Evolutionary conservation across 2,888 invertebrate species (phyloP).

Genomic region (Thelaira solivaga): DNA sequence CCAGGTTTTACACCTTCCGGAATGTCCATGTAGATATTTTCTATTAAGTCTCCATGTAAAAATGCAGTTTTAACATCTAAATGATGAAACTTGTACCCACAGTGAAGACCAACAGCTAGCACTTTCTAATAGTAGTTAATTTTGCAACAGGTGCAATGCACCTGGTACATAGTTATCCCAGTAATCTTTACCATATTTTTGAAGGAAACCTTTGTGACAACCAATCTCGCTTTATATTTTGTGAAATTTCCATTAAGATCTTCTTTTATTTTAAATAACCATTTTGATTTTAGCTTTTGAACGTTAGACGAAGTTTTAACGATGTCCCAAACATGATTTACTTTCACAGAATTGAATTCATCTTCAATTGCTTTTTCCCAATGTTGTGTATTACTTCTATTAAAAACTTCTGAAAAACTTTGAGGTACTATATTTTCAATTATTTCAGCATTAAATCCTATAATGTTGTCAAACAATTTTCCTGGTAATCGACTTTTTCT

Average conservation of each 20-base stretch:
- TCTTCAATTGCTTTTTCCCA: no score
- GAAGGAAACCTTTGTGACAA: not conserved
- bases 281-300: not conserved
- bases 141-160: constrained; percentile 5
- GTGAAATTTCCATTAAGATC: not conserved
- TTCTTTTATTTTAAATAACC: not conserved
- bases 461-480: constrained; percentile 6
- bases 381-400: not conserved
- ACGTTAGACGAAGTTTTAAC: no score
- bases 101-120: not conserved
- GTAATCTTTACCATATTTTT: not conserved
- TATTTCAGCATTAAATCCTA: not conserved
- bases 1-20: not conserved
- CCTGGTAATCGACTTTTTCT: not conserved
- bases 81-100: not conserved
- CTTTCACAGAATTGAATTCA: no score
- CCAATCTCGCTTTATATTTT: not conserved
- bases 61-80: constrained; percentile 1
- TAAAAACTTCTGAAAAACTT: not conserved
- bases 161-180: not conserved
- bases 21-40: not conserved
- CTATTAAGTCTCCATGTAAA: not conserved
- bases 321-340: no score
- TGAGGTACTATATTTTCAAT: no score
- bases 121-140: not conserved